Base-by-base conservation (phyloP, 2,888 invertebrate genomes). In the Pristionchus entomophagus region DNA sequence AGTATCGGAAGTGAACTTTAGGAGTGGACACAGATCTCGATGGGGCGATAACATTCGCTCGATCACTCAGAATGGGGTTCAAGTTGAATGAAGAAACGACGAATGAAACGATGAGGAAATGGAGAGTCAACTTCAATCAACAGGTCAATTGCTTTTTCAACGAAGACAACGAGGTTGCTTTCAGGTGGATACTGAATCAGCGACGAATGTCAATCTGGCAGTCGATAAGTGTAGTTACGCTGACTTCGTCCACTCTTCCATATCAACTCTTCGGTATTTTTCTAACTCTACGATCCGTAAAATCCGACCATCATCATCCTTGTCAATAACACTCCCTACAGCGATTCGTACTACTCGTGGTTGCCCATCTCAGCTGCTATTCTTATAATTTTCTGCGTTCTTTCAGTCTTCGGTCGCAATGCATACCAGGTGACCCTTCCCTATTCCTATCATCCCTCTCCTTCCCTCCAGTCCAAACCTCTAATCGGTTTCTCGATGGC, bases 1-100 rank as follows among this genome's bases (percentile, higher is more conserved):
- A n/a, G n/a, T n/a, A n/a, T n/a, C n/a, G n/a, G n/a, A n/a, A n/a
- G n/a, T n/a, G n/a, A n/a, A n/a, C 59, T 49, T 49, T 17, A 88
- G 89, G 91, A 32, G 90, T 91, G 1, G 90, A 90, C 38, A 89
- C 88, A 12, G 92, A 92, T 84, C 86, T 90, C 26, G 92, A 92
- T 85, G 91, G 91, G 14, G 89, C 90, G 2, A 89, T 92, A 32
- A 86, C 90, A 14, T 87, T 89, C 49, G 92, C 92, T 3, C 88
- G 89, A 22, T 88, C 91, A 12, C 87, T 92, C 12, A 62, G 90
- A 73, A 88, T 90, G 88, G 89, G 87, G 26, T 91, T 92, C 85
- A 88, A 89, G 45, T 62, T 92, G 85, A 88, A 89, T 26, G 86
- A 88, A 10, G 90, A 91, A 29, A 78, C 91, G 45, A 87, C 86